Evolutionary conservation across 2,888 invertebrate genomes (phyloP).

Genomic region (Hermodice carunculata): DNA sequence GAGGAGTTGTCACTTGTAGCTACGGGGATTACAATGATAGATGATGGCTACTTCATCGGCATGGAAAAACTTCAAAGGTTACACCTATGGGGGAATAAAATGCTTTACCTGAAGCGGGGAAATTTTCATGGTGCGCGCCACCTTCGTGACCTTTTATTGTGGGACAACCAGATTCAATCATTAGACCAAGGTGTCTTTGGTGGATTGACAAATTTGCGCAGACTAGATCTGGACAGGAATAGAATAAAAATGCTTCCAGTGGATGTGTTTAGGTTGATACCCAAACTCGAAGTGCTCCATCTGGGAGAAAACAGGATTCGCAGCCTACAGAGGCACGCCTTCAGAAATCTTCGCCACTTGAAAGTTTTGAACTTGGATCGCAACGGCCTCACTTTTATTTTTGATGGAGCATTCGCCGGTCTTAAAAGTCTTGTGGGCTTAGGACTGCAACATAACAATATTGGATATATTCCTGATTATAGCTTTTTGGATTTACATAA

Average conservation of each 20-base stretch:
- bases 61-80: constrained; percentile 26
- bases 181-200: constrained; percentile 34
- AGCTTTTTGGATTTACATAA: constrained; percentile 29
- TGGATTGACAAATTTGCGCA: constrained; percentile 33
- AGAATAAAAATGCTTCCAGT: constrained; percentile 24
- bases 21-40: constrained; percentile 26
- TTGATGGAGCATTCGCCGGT: constrained; percentile 32
- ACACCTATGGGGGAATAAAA: constrained; percentile 41
- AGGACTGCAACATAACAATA: constrained; percentile 33
- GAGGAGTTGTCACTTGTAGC: constrained; percentile 36
- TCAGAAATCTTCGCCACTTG: constrained; percentile 29
- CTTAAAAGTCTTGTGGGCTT: constrained; percentile 27
- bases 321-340: constrained; percentile 30
- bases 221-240: constrained; percentile 41
- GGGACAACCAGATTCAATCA: constrained; percentile 38
- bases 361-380: constrained; percentile 36
- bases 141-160: constrained; percentile 34
- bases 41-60: constrained; percentile 26
- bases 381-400: constrained; percentile 35
- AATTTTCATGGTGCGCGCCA: constrained; percentile 32
- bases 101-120: constrained; percentile 25
- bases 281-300: constrained; percentile 32
- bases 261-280: constrained; percentile 33
- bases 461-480: constrained; percentile 28
- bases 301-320: constrained; percentile 37